Conservation (phyloP, 2,113 vertebrate species). For the Alouatta palliata region DNA sequence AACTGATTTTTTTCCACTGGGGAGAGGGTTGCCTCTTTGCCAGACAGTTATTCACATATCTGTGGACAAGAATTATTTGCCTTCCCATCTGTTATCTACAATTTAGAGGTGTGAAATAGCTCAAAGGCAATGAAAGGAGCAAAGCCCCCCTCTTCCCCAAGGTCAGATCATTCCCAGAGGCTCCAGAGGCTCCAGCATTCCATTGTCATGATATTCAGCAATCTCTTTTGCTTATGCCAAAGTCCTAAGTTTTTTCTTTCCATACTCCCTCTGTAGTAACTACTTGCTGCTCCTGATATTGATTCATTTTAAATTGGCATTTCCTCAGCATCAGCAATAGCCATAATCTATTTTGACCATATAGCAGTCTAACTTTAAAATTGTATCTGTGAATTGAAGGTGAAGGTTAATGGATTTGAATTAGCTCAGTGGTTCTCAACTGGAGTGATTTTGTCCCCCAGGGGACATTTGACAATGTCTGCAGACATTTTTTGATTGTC, state of each 20-base stretch:
- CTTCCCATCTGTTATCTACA: background rate
- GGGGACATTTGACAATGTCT: background rate
- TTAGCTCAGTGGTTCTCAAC: background rate
- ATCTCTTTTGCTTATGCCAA: background rate
- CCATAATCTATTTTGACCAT: background rate
- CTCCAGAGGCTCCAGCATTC: background rate
- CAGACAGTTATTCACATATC: background rate
- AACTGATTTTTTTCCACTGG: background rate
- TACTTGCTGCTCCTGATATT: background rate
- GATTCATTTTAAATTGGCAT: background rate
- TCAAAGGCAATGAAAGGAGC: background rate
- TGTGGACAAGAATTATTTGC: background rate
- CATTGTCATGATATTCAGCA: background rate
- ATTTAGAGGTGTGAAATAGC: background rate
- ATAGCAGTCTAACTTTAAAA: background rate
- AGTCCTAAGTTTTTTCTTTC: background rate
- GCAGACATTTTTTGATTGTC: background rate
- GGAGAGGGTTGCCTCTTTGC: background rate
- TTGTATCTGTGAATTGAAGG: background rate
- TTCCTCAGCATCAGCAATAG: background rate
- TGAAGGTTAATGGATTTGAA: slow-evolving; percentile 23
- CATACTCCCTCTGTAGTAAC: background rate
- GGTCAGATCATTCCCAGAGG: background rate
- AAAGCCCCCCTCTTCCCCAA: accelerated
- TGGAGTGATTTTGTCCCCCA: background rate